Conservation (phyloP, 2,113 vertebrate species). For the Scophthalmus maximus region DNA sequence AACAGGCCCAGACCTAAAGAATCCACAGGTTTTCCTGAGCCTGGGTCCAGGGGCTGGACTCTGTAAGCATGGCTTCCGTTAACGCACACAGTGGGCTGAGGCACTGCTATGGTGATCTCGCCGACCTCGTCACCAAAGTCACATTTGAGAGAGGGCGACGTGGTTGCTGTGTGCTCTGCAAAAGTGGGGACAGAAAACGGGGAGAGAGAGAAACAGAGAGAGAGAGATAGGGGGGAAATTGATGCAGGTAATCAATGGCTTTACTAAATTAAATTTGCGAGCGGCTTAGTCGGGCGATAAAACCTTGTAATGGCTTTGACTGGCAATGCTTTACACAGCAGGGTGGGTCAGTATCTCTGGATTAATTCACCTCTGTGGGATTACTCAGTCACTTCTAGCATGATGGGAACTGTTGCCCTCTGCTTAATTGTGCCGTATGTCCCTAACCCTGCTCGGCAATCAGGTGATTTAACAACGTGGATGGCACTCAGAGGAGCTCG, state of each 20-base stretch:
- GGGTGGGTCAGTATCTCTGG: not conserved
- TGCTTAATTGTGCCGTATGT: not conserved
- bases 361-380: not conserved
- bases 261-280: constrained; percentile 1
- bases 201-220: too few species aligned
- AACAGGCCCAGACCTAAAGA: constrained; percentile 67
- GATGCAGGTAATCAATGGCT: constrained; percentile 9
- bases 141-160: constrained; percentile 86
- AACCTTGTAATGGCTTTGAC: constrained; percentile 2
- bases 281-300: not conserved
- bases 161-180: constrained; percentile 80
- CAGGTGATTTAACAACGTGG: constrained; percentile 5
- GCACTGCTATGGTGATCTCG: constrained; percentile 77
- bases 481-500: not conserved
- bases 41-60: constrained; percentile 66
- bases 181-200: not conserved
- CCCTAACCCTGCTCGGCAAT: not conserved
- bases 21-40: constrained; percentile 59
- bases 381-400: constrained; percentile 1
- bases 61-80: constrained; percentile 91
- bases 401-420: constrained; percentile 5
- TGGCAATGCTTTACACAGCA: not conserved
- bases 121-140: constrained; percentile 87
- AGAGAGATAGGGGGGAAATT: not conserved
- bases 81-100: constrained; percentile 86